Evolutionary conservation across 2,113 vertebrate genomes (phyloP).

Genomic region (Onychostruthus taczanowskii): DNA sequence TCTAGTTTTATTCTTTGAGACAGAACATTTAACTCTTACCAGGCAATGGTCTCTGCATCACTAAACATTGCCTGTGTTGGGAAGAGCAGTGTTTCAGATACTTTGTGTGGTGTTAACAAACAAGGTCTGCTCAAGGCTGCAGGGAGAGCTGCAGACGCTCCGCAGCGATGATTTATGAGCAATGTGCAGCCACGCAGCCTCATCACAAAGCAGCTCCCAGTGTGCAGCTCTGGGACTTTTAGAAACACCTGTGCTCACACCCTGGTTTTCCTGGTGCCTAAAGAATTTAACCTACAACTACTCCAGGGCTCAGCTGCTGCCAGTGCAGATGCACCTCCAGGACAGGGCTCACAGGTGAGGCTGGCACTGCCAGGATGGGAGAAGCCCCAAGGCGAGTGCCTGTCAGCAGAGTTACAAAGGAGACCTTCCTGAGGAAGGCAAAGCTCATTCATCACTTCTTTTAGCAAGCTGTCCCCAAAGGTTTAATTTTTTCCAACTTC

Average conservation of each 20-base stretch:
- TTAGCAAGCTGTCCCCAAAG: background rate
- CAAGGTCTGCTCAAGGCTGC: background rate
- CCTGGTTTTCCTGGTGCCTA: background rate
- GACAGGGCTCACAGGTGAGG: background rate
- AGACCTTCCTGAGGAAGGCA: background rate
- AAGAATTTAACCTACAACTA: background rate
- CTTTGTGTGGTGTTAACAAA: background rate
- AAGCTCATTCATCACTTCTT: constrained; percentile 3
- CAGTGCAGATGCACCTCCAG: background rate
- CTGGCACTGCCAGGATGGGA: background rate
- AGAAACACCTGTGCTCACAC: background rate
- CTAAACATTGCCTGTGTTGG: background rate
- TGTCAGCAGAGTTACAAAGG: background rate
- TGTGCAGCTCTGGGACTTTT: background rate
- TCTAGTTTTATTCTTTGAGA: background rate
- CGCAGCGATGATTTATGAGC: background rate
- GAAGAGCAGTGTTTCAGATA: background rate
- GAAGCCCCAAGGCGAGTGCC: background rate
- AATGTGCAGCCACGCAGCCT: background rate
- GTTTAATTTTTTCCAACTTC: background rate
- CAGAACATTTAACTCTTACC: background rate
- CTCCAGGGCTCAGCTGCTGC: background rate
- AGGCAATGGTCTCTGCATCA: background rate
- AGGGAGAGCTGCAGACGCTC: background rate
- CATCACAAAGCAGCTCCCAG: background rate